A percentile compares a stretch with the other conserved stretches of the same genome.
These are phyloP conservation scores for Notarius lentiginosus DNA, from an alignment of 2,113 vertebrate genomes.

Conservation along the genomic window DNA sequence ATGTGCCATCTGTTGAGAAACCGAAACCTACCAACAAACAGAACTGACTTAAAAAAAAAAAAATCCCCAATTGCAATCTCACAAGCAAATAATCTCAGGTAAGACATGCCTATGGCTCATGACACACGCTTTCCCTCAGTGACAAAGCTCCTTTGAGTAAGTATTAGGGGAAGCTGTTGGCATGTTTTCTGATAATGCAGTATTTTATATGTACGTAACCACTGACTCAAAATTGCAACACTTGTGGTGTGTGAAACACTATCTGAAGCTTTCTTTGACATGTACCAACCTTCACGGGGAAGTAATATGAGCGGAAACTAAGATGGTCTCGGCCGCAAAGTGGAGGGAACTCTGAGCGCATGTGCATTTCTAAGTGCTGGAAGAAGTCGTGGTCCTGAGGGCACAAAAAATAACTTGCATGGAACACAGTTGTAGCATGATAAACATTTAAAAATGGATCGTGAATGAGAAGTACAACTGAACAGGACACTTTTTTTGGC, in stretches of 20 bases:
- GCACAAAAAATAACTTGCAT: constrained; percentile 4
- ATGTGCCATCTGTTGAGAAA: not conserved
- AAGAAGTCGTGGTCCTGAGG: constrained; percentile 96
- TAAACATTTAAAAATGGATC: no score
- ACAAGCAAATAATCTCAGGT: not conserved
- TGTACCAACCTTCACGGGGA: constrained; percentile 89
- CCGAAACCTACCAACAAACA: not conserved
- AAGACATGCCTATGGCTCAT: not conserved
- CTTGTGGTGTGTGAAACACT: not conserved
- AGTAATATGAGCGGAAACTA: constrained; percentile 98
- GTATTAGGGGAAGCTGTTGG: not conserved
- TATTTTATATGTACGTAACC: not conserved
- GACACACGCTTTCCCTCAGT: not conserved
- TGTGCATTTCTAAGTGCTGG: constrained; percentile 98
- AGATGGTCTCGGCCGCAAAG: constrained; percentile 95
- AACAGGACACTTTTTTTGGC: not conserved
- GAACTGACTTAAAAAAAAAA: not conserved
- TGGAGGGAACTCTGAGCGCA: constrained; percentile 94
- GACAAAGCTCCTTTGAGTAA: not conserved
- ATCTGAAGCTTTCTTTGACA: not conserved
- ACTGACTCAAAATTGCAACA: not conserved
- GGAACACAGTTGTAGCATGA: not conserved
- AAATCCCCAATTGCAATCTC: not conserved
- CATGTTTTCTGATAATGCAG: not conserved
- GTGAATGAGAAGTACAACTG: not conserved